phyloP scores from a whole-genome alignment of 2,113 vertebrate species.

The Formicarius rufipectus region DNA sequence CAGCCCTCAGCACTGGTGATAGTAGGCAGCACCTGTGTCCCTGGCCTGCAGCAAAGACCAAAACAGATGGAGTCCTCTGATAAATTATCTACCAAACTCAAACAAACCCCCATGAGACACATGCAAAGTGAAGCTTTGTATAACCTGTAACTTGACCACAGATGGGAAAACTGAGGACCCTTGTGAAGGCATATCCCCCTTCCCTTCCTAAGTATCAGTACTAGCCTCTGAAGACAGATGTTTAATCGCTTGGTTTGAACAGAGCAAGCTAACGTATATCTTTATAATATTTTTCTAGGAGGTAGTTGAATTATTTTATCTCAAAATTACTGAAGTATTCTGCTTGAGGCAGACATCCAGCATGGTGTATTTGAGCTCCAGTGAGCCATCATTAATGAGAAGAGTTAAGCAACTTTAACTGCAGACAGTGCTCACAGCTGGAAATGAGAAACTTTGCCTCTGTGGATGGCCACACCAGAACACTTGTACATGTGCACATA shows the following conservation, averaged over 20 bases:
- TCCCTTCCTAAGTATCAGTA: background rate
- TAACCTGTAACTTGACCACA: background rate
- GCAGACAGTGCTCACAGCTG: background rate
- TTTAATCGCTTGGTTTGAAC: background rate
- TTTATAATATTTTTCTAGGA: constrained; percentile 30
- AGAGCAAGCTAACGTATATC: background rate
- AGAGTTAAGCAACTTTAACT: background rate
- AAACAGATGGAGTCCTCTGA: background rate
- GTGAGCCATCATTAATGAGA: background rate
- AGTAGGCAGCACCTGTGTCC: background rate
- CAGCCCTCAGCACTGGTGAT: accelerated
- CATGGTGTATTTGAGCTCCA: background rate
- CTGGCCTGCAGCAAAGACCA: background rate
- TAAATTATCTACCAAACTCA: background rate
- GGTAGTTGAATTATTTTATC: constrained; percentile 29
- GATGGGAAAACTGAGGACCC: background rate
- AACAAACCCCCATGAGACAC: background rate
- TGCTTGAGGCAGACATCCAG: background rate
- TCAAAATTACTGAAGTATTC: constrained; percentile 17
- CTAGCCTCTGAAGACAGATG: background rate
- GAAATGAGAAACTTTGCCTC: background rate
- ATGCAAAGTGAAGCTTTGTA: background rate
- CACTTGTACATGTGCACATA: accelerated
- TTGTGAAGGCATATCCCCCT: background rate
- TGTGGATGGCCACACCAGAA: background rate